Percentiles rank a stretch among this genome's conserved stretches.
phyloP scores from a whole-genome alignment of 2,113 vertebrate species.

The Microcebus ravelobensis region DNA sequence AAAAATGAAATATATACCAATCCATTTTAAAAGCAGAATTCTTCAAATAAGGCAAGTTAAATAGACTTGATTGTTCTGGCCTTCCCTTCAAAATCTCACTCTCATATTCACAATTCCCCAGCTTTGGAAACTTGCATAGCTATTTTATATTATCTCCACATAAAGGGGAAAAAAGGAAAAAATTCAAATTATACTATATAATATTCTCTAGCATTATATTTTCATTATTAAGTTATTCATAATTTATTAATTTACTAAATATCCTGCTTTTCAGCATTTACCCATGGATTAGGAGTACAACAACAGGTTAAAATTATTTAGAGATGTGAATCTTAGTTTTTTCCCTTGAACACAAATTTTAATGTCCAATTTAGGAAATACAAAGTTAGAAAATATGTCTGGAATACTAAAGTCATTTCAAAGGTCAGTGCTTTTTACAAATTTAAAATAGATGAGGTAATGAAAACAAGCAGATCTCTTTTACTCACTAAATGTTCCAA shows the following conservation, averaged over 20 bases:
- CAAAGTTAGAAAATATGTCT: conserved; percentile 55
- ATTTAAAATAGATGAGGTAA: conserved; percentile 50
- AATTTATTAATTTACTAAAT: conserved; percentile 14
- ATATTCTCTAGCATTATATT: background rate
- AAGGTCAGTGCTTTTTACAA: conserved; percentile 39
- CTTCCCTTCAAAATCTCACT: conserved; percentile 22
- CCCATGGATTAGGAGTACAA: background rate
- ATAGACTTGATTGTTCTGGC: background rate
- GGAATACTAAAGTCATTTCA: conserved; percentile 46
- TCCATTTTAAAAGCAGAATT: background rate
- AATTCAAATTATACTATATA: background rate
- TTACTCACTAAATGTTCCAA: conserved; percentile 39
- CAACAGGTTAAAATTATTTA: conserved; percentile 40
- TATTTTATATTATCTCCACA: background rate
- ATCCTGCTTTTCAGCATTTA: background rate
- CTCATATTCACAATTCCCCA: background rate
- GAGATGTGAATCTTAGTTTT: background rate
- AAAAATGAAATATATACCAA: background rate
- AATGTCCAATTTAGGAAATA: conserved; percentile 47
- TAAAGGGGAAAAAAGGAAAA: background rate
- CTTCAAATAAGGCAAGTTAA: background rate
- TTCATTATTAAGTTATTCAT: background rate
- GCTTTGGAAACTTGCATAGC: background rate
- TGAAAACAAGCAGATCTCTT: conserved; percentile 57
- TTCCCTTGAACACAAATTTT: conserved; percentile 20